Evolutionary conservation across 2,113 vertebrate species (phyloP).

Genomic region (Elgaria multicarinata): DNA sequence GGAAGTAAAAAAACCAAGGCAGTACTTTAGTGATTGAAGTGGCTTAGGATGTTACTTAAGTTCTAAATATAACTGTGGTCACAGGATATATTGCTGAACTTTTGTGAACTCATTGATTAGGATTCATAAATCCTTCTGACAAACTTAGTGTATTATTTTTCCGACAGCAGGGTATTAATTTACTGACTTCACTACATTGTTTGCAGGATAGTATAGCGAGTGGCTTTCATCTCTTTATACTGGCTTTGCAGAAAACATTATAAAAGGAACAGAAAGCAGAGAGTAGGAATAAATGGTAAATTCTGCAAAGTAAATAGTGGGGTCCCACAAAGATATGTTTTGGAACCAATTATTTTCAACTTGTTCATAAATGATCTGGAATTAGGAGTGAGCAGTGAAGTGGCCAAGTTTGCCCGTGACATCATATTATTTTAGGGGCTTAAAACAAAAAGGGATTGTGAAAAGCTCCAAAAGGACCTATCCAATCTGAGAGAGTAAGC

Average conservation of each 20-base stretch:
- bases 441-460: too few relatives aligned
- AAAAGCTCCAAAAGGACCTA: too few relatives aligned
- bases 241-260: background rate
- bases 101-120: background rate
- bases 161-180: background rate
- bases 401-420: too few relatives aligned
- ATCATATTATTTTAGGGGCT: too few relatives aligned
- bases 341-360: too few relatives aligned
- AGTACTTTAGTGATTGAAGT: background rate
- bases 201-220: background rate
- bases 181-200: background rate
- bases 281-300: too few relatives aligned
- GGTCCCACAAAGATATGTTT: too few relatives aligned
- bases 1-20: background rate
- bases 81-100: background rate
- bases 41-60: background rate
- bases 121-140: too few relatives aligned
- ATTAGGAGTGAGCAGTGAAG: too few relatives aligned
- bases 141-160: background rate
- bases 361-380: too few relatives aligned
- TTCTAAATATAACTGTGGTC: background rate
- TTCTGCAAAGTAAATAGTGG: too few relatives aligned
- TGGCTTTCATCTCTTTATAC: background rate
- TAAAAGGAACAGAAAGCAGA: background rate
- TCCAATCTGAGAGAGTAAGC: too few relatives aligned